Evolutionary conservation across 2,888 invertebrate species (phyloP), one percentile per base, ranked within the genome.

Genomic region (Unio pictorum): DNA sequence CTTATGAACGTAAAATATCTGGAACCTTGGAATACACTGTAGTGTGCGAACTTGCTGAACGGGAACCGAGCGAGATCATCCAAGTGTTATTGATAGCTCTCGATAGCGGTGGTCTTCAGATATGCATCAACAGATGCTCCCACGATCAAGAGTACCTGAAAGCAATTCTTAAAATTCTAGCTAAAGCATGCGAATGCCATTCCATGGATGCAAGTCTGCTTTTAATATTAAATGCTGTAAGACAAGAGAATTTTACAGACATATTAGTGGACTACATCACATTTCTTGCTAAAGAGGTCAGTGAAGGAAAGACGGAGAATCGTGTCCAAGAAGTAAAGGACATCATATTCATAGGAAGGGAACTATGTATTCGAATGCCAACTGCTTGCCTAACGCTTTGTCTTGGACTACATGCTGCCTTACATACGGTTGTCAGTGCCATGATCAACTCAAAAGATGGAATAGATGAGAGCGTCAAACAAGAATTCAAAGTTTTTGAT

Each of bases 111-210:
- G 66, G 58, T 20, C 66, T 74, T 45, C 56, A 61, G 58, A 66
- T 72, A 55, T 66, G 54, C 17, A 55, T 72, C 18, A 55, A 23
- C 6, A 57, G 58, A 30, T 66, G 68, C 55, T 62, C 34, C 17
- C 20, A 55, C 18, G 64, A 64, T 30, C 60, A 62, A 7, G 68
- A 69, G 45, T 54, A 66, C 45, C 58, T 73, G 1, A 61, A 61
- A 66, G 61, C 67, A 4, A 30, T 69, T 15, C 60, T 71, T 18
- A 63, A 58, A 20, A 71, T 78, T 1, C 57, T 81, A 28, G 71
- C 74, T 30, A 78, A 69, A 66, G 80, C 79, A 3, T 71, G 74
- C 55, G 61, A 56, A 8, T 79, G 75, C 30, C 67, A 68, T 30
- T 72, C 75, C 3, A 60, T 63, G 18, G 71, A 76, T 20, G 62